A percentile compares a stretch with the other conserved stretches of the same genome.
Evolutionary conservation across 1,140 invertebrate genomes (phyloP).

Genomic region (Temnothorax nylanderi): DNA sequence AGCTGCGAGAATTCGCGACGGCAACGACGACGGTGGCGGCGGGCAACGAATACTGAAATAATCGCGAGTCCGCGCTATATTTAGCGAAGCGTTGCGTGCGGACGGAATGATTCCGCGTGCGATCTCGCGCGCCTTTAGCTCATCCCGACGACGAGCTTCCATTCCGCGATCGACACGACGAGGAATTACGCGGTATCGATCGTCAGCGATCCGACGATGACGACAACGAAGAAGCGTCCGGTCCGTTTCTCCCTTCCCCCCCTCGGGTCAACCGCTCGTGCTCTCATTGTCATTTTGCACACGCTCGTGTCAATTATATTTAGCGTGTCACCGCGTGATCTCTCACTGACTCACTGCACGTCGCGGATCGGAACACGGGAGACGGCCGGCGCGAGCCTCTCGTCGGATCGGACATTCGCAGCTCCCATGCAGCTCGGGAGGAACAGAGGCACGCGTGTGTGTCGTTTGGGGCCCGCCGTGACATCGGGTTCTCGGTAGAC

Average conservation of each 20-base stretch:
- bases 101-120: slow-evolving; percentile 15
- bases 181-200: slow-evolving; percentile 24
- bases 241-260: background rate
- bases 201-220: background rate
- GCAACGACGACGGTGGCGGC: background rate
- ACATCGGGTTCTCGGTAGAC: slow-evolving; percentile 52
- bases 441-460: slow-evolving; percentile 60
- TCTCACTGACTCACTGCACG: slow-evolving; percentile 68
- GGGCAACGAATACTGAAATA: slow-evolving; percentile 43
- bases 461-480: slow-evolving; percentile 1
- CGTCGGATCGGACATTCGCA: slow-evolving; percentile 8
- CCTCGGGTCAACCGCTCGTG: background rate
- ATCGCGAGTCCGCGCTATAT: slow-evolving; percentile 50
- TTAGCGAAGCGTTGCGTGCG: slow-evolving; percentile 37
- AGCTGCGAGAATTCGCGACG: slow-evolving; percentile 37
- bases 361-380: slow-evolving; percentile 10
- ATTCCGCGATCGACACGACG: background rate
- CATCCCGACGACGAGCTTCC: slow-evolving; percentile 2
- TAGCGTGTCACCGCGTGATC: slow-evolving; percentile 68
- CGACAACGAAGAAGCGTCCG: background rate
- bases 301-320: slow-evolving; percentile 71
- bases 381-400: background rate
- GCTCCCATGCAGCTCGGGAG: background rate
- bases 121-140: slow-evolving; percentile 7
- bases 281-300: slow-evolving; percentile 52